A percentile compares a stretch with the other conserved stretches of the same genome.
phyloP scores from a whole-genome alignment of 2,113 vertebrate genomes.

The Apistogramma diplotaenia region DNA sequence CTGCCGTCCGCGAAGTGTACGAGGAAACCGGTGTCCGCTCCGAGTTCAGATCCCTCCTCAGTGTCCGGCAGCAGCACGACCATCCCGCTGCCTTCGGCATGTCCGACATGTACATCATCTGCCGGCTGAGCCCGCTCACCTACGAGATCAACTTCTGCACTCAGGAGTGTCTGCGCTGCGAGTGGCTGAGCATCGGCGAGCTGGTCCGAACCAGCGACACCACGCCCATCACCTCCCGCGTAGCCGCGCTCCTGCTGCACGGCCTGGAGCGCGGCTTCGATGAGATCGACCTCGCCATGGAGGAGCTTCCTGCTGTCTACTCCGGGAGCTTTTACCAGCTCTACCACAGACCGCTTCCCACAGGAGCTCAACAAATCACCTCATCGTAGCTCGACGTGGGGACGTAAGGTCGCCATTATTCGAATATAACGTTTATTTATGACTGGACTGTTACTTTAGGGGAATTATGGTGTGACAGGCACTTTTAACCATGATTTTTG shows the following conservation, averaged over 20 bases:
- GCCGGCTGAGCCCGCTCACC: slow-evolving; percentile 84
- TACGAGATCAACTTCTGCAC: slow-evolving; percentile 86
- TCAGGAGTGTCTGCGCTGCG: slow-evolving; percentile 87
- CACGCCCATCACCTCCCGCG: slow-evolving; percentile 85
- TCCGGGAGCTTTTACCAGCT: slow-evolving; percentile 87
- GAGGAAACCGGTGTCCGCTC: slow-evolving; percentile 93
- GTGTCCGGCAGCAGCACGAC: slow-evolving; percentile 89
- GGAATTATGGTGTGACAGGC: background rate
- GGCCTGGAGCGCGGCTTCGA: slow-evolving; percentile 85
- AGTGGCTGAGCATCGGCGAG: slow-evolving; percentile 85
- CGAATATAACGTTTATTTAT: slow-evolving; percentile 33
- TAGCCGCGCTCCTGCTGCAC: slow-evolving; percentile 83
- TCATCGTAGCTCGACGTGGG: background rate
- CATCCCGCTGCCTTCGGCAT: slow-evolving; percentile 89
- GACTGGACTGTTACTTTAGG: slow-evolving; percentile 2
- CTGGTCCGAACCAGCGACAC: slow-evolving; percentile 70
- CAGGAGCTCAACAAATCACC: background rate
- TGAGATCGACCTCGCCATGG: slow-evolving; percentile 83
- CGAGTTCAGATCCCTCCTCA: slow-evolving; percentile 89
- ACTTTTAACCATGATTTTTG: background rate
- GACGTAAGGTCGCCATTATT: background rate
- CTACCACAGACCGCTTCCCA: slow-evolving; percentile 84
- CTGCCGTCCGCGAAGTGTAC: slow-evolving; percentile 91
- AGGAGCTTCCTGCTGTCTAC: slow-evolving; percentile 83
- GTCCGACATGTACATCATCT: slow-evolving; percentile 92